Evolutionary conservation across 1,140 invertebrate genomes (phyloP), one percentile per base, ranked within the genome.

Genomic region (Magallana angulata): DNA sequence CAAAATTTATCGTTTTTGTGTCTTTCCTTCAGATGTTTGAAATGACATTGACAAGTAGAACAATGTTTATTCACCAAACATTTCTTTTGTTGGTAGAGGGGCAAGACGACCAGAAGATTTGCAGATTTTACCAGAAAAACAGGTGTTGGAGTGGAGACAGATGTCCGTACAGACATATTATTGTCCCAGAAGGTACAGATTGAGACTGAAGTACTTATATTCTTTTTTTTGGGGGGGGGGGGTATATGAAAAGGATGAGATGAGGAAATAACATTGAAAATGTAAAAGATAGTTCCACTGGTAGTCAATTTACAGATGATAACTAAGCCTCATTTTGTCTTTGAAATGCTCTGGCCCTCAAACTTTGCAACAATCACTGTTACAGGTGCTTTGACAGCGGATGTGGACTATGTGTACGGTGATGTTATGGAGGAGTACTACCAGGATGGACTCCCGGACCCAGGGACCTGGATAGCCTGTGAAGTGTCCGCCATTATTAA

Each of bases 111-210:
- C 64, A 82, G 11, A 89, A 60, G 24, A 88, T 93, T 11, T 93
- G 92, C 68, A 91, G 90, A 60, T 93, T 87, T 83, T 93, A 85
- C 88, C 87, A 88, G 18, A 56, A 58, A 11, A 88, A 89, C 18
- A 87, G 83, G 14, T 93, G 91, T 80, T 92, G 89, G 90, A 85
- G 90, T 60, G 91, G 91, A 64, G 90, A 92, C 7, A 82, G 86
- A 12, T 93, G 92, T 90, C 90, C 90, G 5, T 92, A 87, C 68
- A 89, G 87, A 84, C 92, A 93, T 89, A 62, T 93, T 12, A 24
- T 87, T n/a, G 58, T 82, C 0, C 57, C 89, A 14, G 57, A 85
- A 87, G 91, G 92, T 92, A 80, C 36, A 48, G 36, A 2, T 48
- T 4, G 36, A 48, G 36, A 5, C 5, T 48, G 36, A 48, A 48